Evolutionary conservation across 2,888 invertebrate genomes (phyloP).

Genomic region (Pocota personata): DNA sequence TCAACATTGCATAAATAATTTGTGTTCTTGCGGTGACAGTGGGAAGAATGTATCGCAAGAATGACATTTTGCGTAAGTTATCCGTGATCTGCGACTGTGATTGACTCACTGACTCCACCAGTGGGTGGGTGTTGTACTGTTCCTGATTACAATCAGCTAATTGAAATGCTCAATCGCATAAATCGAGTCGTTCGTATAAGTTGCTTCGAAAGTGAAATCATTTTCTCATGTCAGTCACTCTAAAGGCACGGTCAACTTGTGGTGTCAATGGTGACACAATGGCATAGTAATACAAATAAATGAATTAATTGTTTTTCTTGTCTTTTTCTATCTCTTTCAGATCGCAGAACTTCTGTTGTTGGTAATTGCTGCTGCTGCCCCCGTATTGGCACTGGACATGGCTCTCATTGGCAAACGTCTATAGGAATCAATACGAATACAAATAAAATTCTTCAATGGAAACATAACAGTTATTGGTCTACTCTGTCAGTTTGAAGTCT

Average conservation of each 20-base stretch:
- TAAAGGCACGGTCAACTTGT: conserved; percentile 24
- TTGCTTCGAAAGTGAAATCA: conserved; percentile 64
- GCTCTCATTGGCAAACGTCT: conserved; percentile 66
- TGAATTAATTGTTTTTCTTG: conserved; percentile 54
- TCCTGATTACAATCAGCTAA: conserved; percentile 19
- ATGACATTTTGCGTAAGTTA: conserved; percentile 69
- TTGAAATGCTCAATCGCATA: conserved; percentile 25
- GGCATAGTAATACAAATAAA: conserved; percentile 44
- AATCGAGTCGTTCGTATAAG: conserved; percentile 27
- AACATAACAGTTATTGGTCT: conserved; percentile 74
- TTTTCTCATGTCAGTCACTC: conserved; percentile 60
- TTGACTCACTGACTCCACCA: conserved; percentile 26
- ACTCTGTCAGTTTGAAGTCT: conserved; percentile 75
- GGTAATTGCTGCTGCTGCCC: conserved; percentile 42
- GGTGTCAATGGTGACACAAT: conserved; percentile 50
- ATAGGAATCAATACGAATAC: conserved; percentile 62
- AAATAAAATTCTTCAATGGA: conserved; percentile 73
- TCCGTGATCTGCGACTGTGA: conserved; percentile 28
- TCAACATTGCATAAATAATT: conserved; percentile 60
- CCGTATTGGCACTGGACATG: conserved; percentile 68
- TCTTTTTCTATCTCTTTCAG: conserved; percentile 19
- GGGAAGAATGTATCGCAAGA: conserved; percentile 61
- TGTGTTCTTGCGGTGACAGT: conserved; percentile 45
- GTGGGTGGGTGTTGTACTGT: conserved; percentile 55
- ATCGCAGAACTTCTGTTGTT: conserved; percentile 39